Conservation (phyloP, 1,140 invertebrate species). For the Lepidurus packardi region DNA sequence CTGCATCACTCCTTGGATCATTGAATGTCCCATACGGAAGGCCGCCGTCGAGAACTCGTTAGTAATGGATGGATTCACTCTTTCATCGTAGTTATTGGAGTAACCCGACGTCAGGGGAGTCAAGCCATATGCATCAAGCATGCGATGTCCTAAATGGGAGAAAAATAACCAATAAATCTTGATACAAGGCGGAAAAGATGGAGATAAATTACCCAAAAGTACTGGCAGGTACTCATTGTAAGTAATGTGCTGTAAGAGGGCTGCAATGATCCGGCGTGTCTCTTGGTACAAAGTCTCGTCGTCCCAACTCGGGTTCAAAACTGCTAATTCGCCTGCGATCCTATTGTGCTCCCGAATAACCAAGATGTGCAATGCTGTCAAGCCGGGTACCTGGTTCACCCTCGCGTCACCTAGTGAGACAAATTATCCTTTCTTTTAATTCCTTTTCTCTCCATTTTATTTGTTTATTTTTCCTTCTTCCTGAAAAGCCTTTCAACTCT, state of each 20-base stretch:
- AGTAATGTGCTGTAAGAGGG: slow-evolving; percentile 74
- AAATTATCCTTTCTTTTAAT: slow-evolving; percentile 32
- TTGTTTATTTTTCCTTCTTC: neutral
- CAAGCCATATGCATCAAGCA: slow-evolving; percentile 61
- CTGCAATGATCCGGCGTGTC: slow-evolving; percentile 68
- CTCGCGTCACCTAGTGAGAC: slow-evolving; percentile 65
- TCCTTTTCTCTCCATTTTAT: neutral
- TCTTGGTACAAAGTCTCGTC: slow-evolving; percentile 85
- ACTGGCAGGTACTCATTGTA: slow-evolving; percentile 82
- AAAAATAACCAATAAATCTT: neutral
- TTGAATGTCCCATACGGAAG: slow-evolving; percentile 79
- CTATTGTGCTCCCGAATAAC: slow-evolving; percentile 86
- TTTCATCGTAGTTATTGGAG: slow-evolving; percentile 78
- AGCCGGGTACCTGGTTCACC: slow-evolving; percentile 77
- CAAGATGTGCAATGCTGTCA: slow-evolving; percentile 75
- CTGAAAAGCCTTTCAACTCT: neutral
- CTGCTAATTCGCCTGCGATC: slow-evolving; percentile 62
- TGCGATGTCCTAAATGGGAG: slow-evolving; percentile 51
- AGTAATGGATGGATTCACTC: slow-evolving; percentile 67
- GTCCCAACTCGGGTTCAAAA: slow-evolving; percentile 78
- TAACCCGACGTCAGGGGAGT: slow-evolving; percentile 57
- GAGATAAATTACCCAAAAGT: slow-evolving; percentile 54
- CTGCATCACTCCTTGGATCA: slow-evolving; percentile 71
- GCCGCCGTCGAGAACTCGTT: slow-evolving; percentile 82
- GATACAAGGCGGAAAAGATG: neutral